phyloP scores from a whole-genome alignment of 1,140 invertebrate genomes.

The Formica selysi region DNA sequence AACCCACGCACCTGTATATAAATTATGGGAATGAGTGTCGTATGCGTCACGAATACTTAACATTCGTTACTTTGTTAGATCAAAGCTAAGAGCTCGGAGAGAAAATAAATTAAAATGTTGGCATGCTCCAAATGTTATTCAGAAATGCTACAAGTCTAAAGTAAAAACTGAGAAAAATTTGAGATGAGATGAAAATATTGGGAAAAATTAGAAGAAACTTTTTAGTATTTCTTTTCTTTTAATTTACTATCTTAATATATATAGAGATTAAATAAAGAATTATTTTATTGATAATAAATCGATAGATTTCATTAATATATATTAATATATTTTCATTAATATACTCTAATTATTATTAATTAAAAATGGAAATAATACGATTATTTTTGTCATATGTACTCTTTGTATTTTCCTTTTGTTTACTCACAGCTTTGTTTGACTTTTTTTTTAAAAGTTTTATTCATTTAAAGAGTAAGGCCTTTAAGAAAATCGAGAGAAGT shows the following conservation, averaged over 20 bases:
- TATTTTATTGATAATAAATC: constrained; percentile 11
- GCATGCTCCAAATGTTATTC: constrained; percentile 1
- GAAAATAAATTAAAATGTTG: constrained; percentile 29
- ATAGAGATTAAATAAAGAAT: constrained; percentile 1
- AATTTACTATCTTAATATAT: neutral
- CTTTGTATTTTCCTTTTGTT: neutral
- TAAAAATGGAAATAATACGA: neutral
- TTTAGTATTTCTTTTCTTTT: neutral
- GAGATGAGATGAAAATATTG: neutral
- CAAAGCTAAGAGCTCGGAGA: neutral
- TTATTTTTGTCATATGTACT: neutral
- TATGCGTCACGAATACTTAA: constrained; percentile 60
- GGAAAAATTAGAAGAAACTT: neutral
- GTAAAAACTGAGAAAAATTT: neutral
- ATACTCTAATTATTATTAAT: neutral
- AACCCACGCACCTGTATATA: constrained; percentile 63
- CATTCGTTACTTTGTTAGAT: constrained; percentile 59
- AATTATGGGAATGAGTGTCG: constrained; percentile 57
- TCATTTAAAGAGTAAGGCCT: neutral
- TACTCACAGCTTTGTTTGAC: neutral
- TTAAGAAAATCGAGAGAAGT: neutral
- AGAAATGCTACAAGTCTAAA: neutral
- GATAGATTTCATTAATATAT: neutral
- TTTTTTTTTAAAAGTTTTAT: neutral
- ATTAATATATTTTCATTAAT: no score